Evolutionary conservation across 2,113 vertebrate species (phyloP), one percentile per base, ranked within the genome.

Genomic region (Pluvialis apricaria): DNA sequence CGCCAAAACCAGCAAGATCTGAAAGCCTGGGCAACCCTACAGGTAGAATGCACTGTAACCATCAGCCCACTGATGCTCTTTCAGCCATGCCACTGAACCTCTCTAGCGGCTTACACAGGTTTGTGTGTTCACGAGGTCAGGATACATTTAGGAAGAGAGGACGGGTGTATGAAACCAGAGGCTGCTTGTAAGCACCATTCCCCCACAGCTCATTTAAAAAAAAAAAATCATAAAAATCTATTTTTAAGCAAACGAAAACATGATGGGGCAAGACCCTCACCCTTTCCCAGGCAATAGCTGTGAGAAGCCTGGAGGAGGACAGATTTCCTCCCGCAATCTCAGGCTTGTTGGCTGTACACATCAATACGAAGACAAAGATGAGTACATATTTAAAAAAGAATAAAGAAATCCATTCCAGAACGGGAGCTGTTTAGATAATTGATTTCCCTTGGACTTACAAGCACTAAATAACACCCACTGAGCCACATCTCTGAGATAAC

Each of bases 371-470:
- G 51, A 90, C 92, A 94, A 90, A 95, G 84, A 88, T 60, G 83
- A 93, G 81, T 38, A 47, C 54, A 7, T 34, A 52, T 93, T 89
- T 79, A 28, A 51, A 82, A 47, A 69, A 51, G 91, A 94, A 96
- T 92, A 89, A 96, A 96, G 95, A 91, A 96, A 91, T 22, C 86
- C 84, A 49, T 80, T 85, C 70, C 83, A 17, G n/a, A 14, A 22
- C 1, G 2, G 92, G 70, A 57, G 70, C 47, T 87, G 89, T 91
- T 97, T 80, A 54, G 95, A 88, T 94, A 95, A 95, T 96, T 95
- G 88, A 97, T 97, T 97, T 96, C 94, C 83, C 77, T 94, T 42
- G 88, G 91, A 94, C 70, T 97, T 31, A n/a, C 44, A 45, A 91
- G 88, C 92, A 45, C 94, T 79, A 73, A 96, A 58, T 26, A 95